These are phyloP conservation scores for Parapsyche elsis DNA, from an alignment of 1,140 invertebrate genomes.

Conservation along the genomic window DNA sequence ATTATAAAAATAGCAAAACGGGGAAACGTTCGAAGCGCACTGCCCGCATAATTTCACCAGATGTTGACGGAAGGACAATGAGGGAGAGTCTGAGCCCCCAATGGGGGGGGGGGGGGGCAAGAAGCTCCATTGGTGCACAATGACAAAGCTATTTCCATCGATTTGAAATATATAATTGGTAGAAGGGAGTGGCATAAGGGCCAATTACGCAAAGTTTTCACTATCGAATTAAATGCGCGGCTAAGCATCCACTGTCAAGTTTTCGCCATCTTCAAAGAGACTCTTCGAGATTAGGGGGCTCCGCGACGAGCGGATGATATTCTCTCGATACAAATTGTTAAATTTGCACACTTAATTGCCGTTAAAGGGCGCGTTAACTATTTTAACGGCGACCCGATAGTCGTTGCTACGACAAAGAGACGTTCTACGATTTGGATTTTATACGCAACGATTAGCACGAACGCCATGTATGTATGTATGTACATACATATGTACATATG, in stretches of 20 bases:
- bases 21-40: too few species aligned
- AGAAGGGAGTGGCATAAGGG: neutral
- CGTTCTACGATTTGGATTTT: too few species aligned
- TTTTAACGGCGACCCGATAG: neutral
- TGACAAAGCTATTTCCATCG: slow-evolving; percentile 34
- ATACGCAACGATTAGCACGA: too few species aligned
- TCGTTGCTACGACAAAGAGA: too few species aligned
- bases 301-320: neutral
- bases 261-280: neutral
- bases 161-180: slow-evolving; percentile 36
- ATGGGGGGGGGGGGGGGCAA: too few species aligned
- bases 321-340: neutral
- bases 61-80: neutral
- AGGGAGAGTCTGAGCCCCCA: neutral
- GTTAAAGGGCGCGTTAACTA: neutral
- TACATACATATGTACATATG: too few species aligned
- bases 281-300: neutral
- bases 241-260: neutral
- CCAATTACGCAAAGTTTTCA: slow-evolving; percentile 32
- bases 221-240: neutral
- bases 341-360: slow-evolving; percentile 19
- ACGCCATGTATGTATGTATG: too few species aligned
- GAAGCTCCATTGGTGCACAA: neutral
- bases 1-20: too few species aligned
- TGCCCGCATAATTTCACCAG: neutral